phyloP scores from a whole-genome alignment of 2,113 vertebrate genomes.

The Onychostoma macrolepis region DNA sequence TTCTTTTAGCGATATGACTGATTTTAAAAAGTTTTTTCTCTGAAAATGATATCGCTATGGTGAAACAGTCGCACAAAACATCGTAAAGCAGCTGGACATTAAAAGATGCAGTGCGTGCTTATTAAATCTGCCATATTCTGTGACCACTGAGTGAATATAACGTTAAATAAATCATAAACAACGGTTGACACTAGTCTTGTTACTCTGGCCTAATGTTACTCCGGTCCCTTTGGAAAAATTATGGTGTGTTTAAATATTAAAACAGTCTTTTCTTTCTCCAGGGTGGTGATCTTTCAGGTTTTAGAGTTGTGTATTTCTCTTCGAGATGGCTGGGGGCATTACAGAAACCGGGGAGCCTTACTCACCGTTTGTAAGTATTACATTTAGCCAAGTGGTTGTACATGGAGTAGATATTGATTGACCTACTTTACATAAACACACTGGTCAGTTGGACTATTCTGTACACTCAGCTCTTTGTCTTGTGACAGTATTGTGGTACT shows the following conservation, averaged over 20 bases:
- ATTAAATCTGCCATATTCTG: not conserved
- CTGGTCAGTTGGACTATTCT: not conserved
- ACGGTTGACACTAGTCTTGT: not conserved
- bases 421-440: not conserved
- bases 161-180: not conserved
- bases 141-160: not conserved
- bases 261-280: not conserved
- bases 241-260: not conserved
- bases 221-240: not conserved
- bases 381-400: not conserved
- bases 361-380: conserved; percentile 90
- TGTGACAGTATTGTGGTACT: not conserved
- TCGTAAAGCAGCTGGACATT: not conserved
- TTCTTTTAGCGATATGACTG: not conserved
- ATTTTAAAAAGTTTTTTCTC: not conserved
- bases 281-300: not conserved
- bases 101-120: not conserved
- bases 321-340: not conserved
- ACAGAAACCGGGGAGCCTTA: conserved; percentile 78
- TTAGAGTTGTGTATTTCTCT: not conserved
- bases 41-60: no score
- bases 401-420: not conserved
- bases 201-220: not conserved
- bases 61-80: not conserved
- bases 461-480: not conserved